Evolutionary conservation across 2,888 invertebrate genomes (phyloP), one percentile per base, ranked within the genome.

Genomic region (Leucoma salicis): DNA sequence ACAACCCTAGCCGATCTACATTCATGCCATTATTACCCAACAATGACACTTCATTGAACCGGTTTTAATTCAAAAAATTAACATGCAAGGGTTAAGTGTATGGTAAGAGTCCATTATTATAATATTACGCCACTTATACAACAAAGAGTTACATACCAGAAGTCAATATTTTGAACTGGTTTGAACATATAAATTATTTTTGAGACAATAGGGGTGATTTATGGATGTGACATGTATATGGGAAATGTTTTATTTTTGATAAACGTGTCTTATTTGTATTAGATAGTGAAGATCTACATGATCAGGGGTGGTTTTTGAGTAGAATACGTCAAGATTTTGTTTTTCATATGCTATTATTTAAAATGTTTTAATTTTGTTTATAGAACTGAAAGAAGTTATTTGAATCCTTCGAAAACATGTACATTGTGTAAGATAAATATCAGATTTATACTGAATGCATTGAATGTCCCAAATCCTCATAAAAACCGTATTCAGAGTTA

Each of bases 61-160:
- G 63, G 61, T 61, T 63, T 48, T 2, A 28, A 47, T 45, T 40
- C 48, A 57, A 50, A 44, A 49, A 27, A 45, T 37, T 21, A 38
- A 15, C 43, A 53, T 45, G 40, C 31, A 49, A 53, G 57, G 59
- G 62, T 61, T 66, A 62, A 63, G 46, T 60, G 49, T 46, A 57
- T 53, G 60, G 48, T 54, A 58, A 60, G 52, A 62, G 66, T 72
- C 58, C 52, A 74, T 73, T 72, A 73, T 73, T 74, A 63, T 53
- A 73, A 70, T 69, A 74, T 74, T 72, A 77, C 64, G 70, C 69
- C 64, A 76, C 76, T 76, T 74, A 13, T 47, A 37, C 38, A 57
- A 76, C 76, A 76, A 76, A 67, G 62, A 54, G 28, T 27, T 50
- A 74, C 73, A 74, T 57, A 74, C 75, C 75, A 72, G 73, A 69